Evolutionary conservation across 2,113 vertebrate species (phyloP), one percentile per base, ranked within the genome.

Genomic region (Crotalus helleri): DNA sequence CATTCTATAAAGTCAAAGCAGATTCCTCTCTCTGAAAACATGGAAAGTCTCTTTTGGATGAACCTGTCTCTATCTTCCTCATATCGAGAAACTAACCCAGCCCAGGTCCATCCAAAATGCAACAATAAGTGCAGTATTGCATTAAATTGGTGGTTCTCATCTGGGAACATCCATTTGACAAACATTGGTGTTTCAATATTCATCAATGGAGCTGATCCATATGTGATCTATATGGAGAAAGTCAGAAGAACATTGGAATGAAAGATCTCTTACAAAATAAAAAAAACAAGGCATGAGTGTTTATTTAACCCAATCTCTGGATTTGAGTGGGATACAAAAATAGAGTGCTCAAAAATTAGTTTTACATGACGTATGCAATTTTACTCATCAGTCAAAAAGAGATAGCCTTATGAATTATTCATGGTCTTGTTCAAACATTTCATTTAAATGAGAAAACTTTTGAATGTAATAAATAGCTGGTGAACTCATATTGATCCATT

Each of bases 281-380:
- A 74, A n/a, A 29, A 29, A 64, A 0, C 29, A n/a, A n/a, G 0
- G 0, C 8, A 59, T 59, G 8, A 1, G 0, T 8, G 23, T 59
- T 59, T 10, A 26, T 51, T 59, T 59, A 59, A 59, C 3, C 21
- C 8, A 59, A 1, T 59, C 1, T 59, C 23, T 26, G 58, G 8
- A 3, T 59, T 26, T 26, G 23, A 59, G 58, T 24, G 58, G 58
- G 58, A 59, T 9, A 59, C 7, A 24, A 59, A 59, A 59, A 59
- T 10, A 24, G 23, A 1, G 1, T 59, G 58, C 23, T 8, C 1
- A 59, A 59, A 59, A 59, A 59, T 29, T 61, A 10, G 2, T 61
- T 61, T 61, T 61, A 61, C 9, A 11, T 61, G 59, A 26, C 8
- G 3, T 61, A 1, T 9, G 8, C 23, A 61, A 4, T 26, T 11